Conservation (phyloP, 2,888 invertebrate species). For the Synanthedon andrenaeformis region DNA sequence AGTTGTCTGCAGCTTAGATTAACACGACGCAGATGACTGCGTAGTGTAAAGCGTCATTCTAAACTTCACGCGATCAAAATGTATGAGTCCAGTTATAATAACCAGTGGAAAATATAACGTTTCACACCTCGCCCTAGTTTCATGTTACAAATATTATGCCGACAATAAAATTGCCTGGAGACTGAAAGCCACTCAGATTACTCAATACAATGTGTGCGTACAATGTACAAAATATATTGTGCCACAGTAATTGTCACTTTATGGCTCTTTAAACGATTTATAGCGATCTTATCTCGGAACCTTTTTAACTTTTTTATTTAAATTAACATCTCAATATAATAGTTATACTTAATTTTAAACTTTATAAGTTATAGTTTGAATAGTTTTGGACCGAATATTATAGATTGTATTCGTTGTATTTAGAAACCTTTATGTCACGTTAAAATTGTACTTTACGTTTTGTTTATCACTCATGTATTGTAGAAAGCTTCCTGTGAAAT, state of each 20-base stretch:
- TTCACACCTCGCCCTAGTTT: slow-evolving; percentile 23
- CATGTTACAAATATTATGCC: slow-evolving; percentile 28
- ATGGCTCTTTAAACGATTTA: slow-evolving; percentile 24
- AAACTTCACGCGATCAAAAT: not conserved
- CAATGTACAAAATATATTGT: slow-evolving; percentile 5
- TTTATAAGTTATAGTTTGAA: no score
- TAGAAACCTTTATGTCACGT: no score
- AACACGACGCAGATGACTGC: no score
- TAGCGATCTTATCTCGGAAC: slow-evolving; percentile 2
- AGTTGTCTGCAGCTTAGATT: no score
- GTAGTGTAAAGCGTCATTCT: no score
- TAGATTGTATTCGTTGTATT: no score
- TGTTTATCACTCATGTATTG: no score
- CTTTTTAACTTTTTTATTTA: not conserved
- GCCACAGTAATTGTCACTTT: slow-evolving; percentile 24
- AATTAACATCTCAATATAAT: no score
- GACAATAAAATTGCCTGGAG: slow-evolving; percentile 7
- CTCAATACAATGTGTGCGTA: slow-evolving; percentile 4
- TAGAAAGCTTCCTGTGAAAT: no score
- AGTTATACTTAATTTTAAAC: no score
- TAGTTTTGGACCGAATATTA: no score
- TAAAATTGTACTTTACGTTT: no score
- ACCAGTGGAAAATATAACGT: slow-evolving; percentile 9
- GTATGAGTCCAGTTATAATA: slow-evolving; percentile 2
- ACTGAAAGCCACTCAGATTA: slow-evolving; percentile 11